Evolutionary conservation across 2,888 invertebrate species (phyloP), one percentile per base, ranked within the genome.

Genomic region (Cosmia trapezina): DNA sequence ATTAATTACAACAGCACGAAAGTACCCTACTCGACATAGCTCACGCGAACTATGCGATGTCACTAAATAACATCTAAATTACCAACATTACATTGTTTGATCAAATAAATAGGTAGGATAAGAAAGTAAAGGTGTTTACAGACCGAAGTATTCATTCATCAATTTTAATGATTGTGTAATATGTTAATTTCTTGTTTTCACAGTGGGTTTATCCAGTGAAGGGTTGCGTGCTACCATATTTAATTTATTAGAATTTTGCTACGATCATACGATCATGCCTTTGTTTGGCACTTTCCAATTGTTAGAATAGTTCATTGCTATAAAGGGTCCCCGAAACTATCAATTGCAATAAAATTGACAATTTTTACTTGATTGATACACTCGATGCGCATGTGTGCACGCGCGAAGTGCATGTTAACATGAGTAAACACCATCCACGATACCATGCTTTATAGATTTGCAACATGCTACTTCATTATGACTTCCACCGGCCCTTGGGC

Each of bases 21-120:
- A 56, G 28, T 28, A 59, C 22, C 12, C 22, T 47, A 47, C n/a
- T 62, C 17, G 1, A n/a, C 65, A 60, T 37, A 57, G 56, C 11
- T 66, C 80, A 80, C 83, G 80, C 80, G 56, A 80, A 80, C 28
- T 37, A 4, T 37, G 33, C 47, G 65, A 68, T 63, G 73, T 66
- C 51, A 45, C 60, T 73, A 79, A 73, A 73, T 69, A 65, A 59
- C 68, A 49, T 72, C 43, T 5, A 66, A 66, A 70, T 63, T 69
- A 53, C 49, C 33, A 33, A 33, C 59, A 73, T 82, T 78, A 47
- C 47, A 33, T 17, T 41, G 41, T 53, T 81, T 37, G 12, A 43
- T 49, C 53, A 57, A 61, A 70, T 66, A 66, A 81, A 70, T 70
- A 22, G 28, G 28, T 28, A 28, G 28, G 28, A 28, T 41, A 14